Evolutionary conservation across 2,888 invertebrate genomes (phyloP).

Genomic region (Ormyrus thymus): DNA sequence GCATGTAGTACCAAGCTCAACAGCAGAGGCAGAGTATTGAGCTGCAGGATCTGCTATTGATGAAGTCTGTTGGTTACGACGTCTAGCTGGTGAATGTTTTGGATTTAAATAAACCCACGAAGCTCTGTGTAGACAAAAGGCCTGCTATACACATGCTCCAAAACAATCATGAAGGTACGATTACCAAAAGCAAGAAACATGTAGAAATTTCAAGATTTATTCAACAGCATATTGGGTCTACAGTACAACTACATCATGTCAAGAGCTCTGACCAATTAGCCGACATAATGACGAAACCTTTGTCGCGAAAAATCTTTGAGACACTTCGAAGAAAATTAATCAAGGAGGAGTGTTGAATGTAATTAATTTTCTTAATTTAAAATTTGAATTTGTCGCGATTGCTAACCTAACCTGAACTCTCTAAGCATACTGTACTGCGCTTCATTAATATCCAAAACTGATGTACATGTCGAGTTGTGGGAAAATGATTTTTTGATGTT

Average conservation of each 20-base stretch:
- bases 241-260: slow-evolving; percentile 60
- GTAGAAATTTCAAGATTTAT: slow-evolving; percentile 60
- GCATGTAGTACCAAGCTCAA: too few relatives aligned
- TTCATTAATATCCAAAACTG: too few relatives aligned
- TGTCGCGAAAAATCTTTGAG: slow-evolving; percentile 53
- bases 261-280: slow-evolving; percentile 61
- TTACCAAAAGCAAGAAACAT: slow-evolving; percentile 64
- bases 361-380: not conserved
- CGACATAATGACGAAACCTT: slow-evolving; percentile 63
- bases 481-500: too few relatives aligned
- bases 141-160: slow-evolving; percentile 64
- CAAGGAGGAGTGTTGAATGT: slow-evolving; percentile 60
- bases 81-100: slow-evolving; percentile 58
- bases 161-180: slow-evolving; percentile 63
- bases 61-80: slow-evolving; percentile 63
- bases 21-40: slow-evolving; percentile 66
- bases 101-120: slow-evolving; percentile 57
- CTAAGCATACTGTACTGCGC: too few relatives aligned
- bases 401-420: too few relatives aligned
- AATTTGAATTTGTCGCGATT: too few relatives aligned
- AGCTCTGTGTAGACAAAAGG: slow-evolving; percentile 61
- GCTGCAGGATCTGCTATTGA: slow-evolving; percentile 63
- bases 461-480: too few relatives aligned
- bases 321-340: slow-evolving; percentile 57
- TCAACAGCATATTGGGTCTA: slow-evolving; percentile 61